Conservation (phyloP, 2,797 vertebrate genomes). For the Delichon dasypus region DNA sequence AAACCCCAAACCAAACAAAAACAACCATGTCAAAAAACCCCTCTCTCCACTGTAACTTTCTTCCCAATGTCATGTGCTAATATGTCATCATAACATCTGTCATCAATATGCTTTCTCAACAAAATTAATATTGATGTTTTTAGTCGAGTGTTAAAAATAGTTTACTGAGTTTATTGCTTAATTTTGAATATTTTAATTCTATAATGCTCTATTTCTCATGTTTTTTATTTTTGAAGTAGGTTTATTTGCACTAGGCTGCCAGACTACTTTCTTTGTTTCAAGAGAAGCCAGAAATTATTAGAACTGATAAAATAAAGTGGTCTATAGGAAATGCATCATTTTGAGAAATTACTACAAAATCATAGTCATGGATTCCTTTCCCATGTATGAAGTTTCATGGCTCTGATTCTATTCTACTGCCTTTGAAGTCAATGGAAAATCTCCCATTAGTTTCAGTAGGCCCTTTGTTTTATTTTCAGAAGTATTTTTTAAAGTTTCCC, state of each 20-base stretch:
- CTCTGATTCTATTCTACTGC: not conserved
- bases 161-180: not conserved
- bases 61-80: not conserved
- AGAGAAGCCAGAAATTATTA: not conserved
- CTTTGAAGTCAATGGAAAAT: slow-evolving; percentile 39
- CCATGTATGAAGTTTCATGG: not conserved
- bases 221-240: not conserved
- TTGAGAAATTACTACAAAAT: not conserved
- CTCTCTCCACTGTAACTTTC: not conserved
- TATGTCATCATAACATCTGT: not conserved
- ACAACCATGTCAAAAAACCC: not conserved
- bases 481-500: not conserved
- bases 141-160: not conserved
- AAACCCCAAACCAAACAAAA: not conserved
- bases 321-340: not conserved
- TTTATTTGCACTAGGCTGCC: not conserved
- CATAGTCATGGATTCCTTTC: not conserved
- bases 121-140: not conserved
- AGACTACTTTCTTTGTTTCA: not conserved
- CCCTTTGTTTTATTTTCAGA: slow-evolving; percentile 32
- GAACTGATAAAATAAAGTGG: not conserved
- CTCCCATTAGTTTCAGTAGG: slow-evolving; percentile 33
- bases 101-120: not conserved
- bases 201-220: not conserved
- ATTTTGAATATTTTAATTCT: not conserved